Conservation (phyloP, 2,888 invertebrate species). For the Cosmorhoe ocellata region DNA sequence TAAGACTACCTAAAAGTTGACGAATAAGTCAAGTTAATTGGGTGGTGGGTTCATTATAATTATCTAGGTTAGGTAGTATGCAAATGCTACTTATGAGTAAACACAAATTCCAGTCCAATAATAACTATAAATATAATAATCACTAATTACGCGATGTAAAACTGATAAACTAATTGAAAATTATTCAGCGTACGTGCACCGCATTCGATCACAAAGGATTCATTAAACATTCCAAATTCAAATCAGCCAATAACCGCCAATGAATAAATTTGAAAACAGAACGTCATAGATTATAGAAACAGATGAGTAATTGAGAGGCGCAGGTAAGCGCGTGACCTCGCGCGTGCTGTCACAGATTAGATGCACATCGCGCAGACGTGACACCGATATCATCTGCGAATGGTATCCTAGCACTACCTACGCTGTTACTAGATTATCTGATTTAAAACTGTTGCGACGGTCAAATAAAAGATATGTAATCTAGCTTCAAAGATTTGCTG, state of each 20-base stretch:
- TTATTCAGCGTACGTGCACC: conserved; percentile 10
- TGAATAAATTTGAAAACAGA: conserved; percentile 5
- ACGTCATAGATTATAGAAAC: conserved; percentile 17
- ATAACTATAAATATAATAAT: background rate
- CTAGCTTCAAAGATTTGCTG: no score
- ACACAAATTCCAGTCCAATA: background rate
- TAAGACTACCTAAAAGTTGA: no score
- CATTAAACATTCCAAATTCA: conserved; percentile 5
- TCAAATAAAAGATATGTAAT: no score
- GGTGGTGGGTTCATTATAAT: no score
- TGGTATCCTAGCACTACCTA: background rate
- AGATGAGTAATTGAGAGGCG: conserved; percentile 33
- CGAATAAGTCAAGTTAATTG: no score
- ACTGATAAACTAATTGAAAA: conserved; percentile 12
- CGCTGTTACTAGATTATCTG: no score
- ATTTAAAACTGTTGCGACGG: background rate
- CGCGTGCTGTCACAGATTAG: conserved; percentile 35
- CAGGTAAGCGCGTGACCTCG: conserved; percentile 24
- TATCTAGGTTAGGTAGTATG: no score
- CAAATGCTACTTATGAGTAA: no score
- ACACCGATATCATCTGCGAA: conserved; percentile 32
- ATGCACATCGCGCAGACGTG: conserved; percentile 37
- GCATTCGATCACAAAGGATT: conserved; percentile 8
- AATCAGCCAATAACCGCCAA: conserved; percentile 2
- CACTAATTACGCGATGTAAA: background rate